Evolutionary conservation across 2,888 invertebrate species (phyloP).

Genomic region (Chouioia cunea): DNA sequence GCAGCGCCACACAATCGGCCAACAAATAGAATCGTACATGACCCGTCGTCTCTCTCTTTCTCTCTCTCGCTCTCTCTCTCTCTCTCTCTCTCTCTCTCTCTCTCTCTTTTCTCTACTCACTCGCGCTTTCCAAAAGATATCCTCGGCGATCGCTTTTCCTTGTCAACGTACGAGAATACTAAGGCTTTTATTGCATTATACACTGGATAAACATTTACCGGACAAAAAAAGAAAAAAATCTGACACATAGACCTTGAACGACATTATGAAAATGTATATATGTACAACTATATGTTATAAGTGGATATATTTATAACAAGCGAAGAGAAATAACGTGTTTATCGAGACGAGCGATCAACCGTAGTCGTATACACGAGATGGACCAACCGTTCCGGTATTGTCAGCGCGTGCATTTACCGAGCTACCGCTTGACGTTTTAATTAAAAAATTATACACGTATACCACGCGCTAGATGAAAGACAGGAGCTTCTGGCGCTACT

Average conservation of each 20-base stretch:
- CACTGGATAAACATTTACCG: no score
- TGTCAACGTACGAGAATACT: conserved; percentile 57
- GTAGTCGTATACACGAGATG: conserved; percentile 32
- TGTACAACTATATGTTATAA: no score
- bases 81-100: conserved; percentile 25
- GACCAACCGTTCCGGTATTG: conserved; percentile 40
- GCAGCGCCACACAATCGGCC: conserved; percentile 68
- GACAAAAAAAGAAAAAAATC: conserved; percentile 43
- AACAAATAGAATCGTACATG: conserved; percentile 68
- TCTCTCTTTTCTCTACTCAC: conserved; percentile 44
- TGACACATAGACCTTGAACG: neutral
- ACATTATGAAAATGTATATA: no score
- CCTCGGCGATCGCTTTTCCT: conserved; percentile 63
- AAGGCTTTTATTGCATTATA: no score
- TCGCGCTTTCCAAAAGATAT: conserved; percentile 54
- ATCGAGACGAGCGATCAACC: conserved; percentile 42
- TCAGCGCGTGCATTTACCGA: conserved; percentile 39
- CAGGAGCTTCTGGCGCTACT: neutral
- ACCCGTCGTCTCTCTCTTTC: conserved; percentile 40
- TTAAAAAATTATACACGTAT: conserved; percentile 59
- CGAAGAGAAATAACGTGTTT: conserved; percentile 35
- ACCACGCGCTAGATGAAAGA: conserved; percentile 9
- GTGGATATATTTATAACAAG: no score
- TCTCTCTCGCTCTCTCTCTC: conserved; percentile 26
- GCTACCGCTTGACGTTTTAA: conserved; percentile 52